Evolutionary conservation across 2,888 invertebrate species (phyloP), one percentile per base, ranked within the genome.

Genomic region (Ligdia adustata): DNA sequence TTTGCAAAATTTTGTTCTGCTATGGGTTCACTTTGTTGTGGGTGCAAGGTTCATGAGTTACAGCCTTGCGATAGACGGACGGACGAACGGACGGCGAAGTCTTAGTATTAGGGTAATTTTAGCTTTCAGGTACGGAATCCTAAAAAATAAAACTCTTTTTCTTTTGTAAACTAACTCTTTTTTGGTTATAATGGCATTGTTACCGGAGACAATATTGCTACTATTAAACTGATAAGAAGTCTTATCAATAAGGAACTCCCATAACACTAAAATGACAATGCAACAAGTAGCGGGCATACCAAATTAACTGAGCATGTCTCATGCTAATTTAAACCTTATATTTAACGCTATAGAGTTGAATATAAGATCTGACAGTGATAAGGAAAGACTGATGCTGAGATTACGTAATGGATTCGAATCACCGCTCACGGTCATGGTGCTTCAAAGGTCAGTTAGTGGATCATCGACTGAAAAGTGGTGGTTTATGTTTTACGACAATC

Each of bases 381-480:
- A 77, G 72, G 75, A 77, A 78, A 77, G 76, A 80, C 77, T 79
- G 77, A 67, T 76, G 72, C 70, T 78, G 66, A 69, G 66, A 68
- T 86, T 85, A 83, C 83, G 82, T 82, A 86, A 87, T 71, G 67
- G 75, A 74, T 79, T 75, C 72, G 81, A 82, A 82, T 76, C 79
- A 69, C 74, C 69, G 74, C 78, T 82, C 86, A 87, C 79, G 87
- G 84, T 85, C 88, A 88, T 69, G 83, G 83, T 69, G 72, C 75
- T 70, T 72, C 71, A 72, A 82, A 86, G 85, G 84, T 84, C 85
- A 76, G 69, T 73, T 64, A 66, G 64, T 73, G 69, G 9, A 11
- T 27, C 27, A n/a, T n/a, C n/a, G n/a, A n/a, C n/a, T n/a, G n/a
- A n/a, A n/a, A n/a, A n/a, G n/a, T n/a, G n/a, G n/a, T n/a, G n/a